Conservation (phyloP, 2,888 invertebrate species). For the Adelognathus sp. region DNA sequence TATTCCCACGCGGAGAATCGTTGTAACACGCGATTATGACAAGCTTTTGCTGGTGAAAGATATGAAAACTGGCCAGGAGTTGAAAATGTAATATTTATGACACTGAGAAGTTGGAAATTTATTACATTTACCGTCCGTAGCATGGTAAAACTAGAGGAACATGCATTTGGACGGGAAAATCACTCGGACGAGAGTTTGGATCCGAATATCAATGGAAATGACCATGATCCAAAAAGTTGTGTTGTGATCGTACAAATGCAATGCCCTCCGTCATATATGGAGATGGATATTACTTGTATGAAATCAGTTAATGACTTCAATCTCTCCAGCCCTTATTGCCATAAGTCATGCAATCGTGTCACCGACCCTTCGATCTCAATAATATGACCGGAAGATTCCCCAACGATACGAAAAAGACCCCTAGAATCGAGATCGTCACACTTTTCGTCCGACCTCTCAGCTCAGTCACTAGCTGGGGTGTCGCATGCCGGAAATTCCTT, state of each 20-base stretch:
- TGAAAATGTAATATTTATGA: too few species aligned
- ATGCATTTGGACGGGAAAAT: too few species aligned
- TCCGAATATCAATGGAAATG: too few species aligned
- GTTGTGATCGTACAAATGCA: too few species aligned
- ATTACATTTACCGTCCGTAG: too few species aligned
- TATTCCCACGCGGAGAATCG: constrained; percentile 20
- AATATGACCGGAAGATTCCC: background rate
- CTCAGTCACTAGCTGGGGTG: constrained; percentile 2
- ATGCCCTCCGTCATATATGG: too few species aligned
- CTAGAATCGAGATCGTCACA: constrained; percentile 24
- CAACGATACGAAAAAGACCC: background rate
- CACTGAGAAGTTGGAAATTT: too few species aligned
- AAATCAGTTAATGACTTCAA: too few species aligned
- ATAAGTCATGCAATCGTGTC: background rate
- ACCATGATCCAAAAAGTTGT: too few species aligned
- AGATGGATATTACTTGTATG: too few species aligned
- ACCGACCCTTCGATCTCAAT: background rate
- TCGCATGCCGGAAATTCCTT: constrained; percentile 54
- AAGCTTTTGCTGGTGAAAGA: background rate
- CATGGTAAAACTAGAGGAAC: too few species aligned
- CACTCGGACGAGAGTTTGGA: too few species aligned
- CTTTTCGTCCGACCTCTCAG: background rate
- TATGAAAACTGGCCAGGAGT: background rate
- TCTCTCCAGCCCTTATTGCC: background rate
- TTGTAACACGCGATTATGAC: constrained; percentile 14